Percentiles rank a stretch among this genome's conserved stretches.
These are phyloP conservation scores for Choristoneura rosaceana DNA, from an alignment of 2,888 invertebrate genomes.

Conservation along the genomic window DNA sequence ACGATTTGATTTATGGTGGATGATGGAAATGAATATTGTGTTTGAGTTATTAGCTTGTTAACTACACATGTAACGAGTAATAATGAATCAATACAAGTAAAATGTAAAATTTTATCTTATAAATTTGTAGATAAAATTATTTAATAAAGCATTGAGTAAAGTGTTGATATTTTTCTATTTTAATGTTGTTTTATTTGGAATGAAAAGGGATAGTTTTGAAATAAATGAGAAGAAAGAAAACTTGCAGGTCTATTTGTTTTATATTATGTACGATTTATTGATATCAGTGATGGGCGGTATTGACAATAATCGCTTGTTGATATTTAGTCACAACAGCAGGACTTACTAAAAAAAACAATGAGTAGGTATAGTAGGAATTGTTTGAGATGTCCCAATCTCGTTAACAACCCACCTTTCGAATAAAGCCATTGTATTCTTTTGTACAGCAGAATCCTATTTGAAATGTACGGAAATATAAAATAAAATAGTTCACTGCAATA, in stretches of 20 bases:
- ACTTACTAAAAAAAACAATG: neutral
- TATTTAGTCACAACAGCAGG: neutral
- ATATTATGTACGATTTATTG: neutral
- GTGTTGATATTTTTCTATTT: constrained; percentile 47
- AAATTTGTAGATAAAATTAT: constrained; percentile 41
- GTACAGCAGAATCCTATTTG: too few species aligned
- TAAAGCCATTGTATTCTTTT: too few species aligned
- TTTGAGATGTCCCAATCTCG: too few species aligned
- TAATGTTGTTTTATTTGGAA: constrained; percentile 44
- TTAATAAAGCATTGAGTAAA: constrained; percentile 45
- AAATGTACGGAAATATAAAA: too few species aligned
- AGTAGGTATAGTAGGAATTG: neutral
- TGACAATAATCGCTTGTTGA: neutral
- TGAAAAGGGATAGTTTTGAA: neutral
- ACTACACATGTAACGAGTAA: constrained; percentile 31
- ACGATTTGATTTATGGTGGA: constrained; percentile 9
- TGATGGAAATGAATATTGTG: constrained; percentile 28
- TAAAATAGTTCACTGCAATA: too few species aligned
- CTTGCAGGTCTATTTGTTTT: constrained; percentile 36
- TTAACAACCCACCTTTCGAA: too few species aligned
- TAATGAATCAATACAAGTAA: constrained; percentile 33
- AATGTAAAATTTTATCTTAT: constrained; percentile 30
- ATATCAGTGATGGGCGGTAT: neutral
- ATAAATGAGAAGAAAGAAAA: constrained; percentile 25
- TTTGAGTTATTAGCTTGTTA: constrained; percentile 37